Base-by-base conservation (phyloP, 2,797 vertebrate species). In the Anguilla anguilla region DNA sequence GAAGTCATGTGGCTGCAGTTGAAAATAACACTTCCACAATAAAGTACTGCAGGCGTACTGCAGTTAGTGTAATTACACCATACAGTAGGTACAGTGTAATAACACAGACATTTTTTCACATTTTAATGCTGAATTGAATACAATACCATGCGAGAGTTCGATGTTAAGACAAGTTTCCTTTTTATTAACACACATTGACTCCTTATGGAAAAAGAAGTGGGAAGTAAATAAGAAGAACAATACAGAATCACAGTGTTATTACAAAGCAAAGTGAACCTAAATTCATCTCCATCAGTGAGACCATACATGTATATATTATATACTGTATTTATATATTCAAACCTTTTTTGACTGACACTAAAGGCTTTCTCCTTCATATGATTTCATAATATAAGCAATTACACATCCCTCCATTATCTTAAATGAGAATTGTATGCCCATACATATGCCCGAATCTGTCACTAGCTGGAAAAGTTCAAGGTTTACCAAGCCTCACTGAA, bases 181-280 rank as follows among this genome's bases (percentile, higher is more conserved):
- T 97, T 96, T 96, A 96, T 96, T 94, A 95, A 91, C 94, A 94
- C 95, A 96, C 94, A 94, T 90, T 94, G 92, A 89, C 92, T 88
- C 88, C 95, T 96, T 94, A 96, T 96, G 95, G 96, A 96, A 95
- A 96, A 96, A 96, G 92, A 95, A 95, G 94, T 94, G 93, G 91
- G 91, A 90, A 19, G 51, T 59, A 89, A 95, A 95, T 92, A 88
- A 88, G 93, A 95, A 92, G 90, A 93, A 94, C 95, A 91, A 95
- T 94, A 94, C 91, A 90, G 89, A 94, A 94, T 96, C 96, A 97
- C 96, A 96, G 95, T 96, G 95, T 93, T 95, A 91, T 95, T 95
- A 96, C 95, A 91, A 94, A 96, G 95, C 92, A 93, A 95, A 93
- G 94, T 94, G 92, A 96, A 96, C 92, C 93, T 93, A 95, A 96